A percentile compares a stretch with the other conserved stretches of the same genome.
Conservation (phyloP, 2,888 invertebrate species). For the Caenorhabditis panamensis region DNA sequence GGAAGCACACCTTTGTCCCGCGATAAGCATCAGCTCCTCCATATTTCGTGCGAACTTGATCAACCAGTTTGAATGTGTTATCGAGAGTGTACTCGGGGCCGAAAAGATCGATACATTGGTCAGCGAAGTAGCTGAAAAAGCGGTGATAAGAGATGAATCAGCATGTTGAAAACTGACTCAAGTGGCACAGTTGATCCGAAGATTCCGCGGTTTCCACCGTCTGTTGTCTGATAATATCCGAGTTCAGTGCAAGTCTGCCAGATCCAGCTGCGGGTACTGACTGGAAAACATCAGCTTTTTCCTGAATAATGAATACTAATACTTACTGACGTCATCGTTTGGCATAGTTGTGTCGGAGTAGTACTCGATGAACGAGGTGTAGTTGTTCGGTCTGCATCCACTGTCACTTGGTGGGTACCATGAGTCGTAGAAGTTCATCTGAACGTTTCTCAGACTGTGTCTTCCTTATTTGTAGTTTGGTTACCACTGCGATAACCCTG, state of each 20-base stretch:
- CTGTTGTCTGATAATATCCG: conserved; percentile 93
- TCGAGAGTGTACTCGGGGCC: conserved; percentile 60
- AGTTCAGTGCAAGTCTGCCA: conserved; percentile 97
- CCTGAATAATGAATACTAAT: background rate
- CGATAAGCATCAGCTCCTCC: conserved; percentile 63
- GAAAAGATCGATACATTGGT: conserved; percentile 67
- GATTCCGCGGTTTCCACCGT: conserved; percentile 79
- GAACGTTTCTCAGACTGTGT: background rate
- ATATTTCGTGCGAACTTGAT: conserved; percentile 56
- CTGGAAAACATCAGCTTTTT: conserved; percentile 34
- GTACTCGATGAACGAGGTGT: conserved; percentile 52
- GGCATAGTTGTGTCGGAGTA: conserved; percentile 58
- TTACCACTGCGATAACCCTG: conserved; percentile 59
- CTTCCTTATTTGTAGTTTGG: background rate
- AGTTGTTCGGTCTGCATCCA: conserved; percentile 64
- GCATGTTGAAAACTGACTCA: conserved; percentile 60
- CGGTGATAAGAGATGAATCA: background rate
- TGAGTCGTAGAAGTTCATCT: conserved; percentile 58
- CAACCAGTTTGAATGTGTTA: conserved; percentile 56
- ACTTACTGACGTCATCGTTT: conserved; percentile 56
- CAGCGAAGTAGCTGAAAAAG: conserved; percentile 66
- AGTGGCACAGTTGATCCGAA: conserved; percentile 70
- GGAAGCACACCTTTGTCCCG: conserved; percentile 71
- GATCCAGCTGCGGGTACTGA: conserved; percentile 88
- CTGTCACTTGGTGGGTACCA: conserved; percentile 30